Evolutionary conservation across 2,113 vertebrate species (phyloP).

Genomic region (Egretta garzetta): DNA sequence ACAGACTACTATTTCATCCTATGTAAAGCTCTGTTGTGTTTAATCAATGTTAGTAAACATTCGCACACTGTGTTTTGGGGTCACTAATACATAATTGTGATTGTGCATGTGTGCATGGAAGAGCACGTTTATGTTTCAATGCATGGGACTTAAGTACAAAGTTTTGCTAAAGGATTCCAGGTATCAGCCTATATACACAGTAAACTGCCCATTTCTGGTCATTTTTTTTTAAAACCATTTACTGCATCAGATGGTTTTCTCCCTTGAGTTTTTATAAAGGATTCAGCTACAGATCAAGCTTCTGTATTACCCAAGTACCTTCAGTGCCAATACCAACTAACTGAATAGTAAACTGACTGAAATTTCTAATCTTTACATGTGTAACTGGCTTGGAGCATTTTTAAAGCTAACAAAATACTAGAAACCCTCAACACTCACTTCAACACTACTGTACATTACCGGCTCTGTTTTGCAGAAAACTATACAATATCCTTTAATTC

Average conservation of each 20-base stretch:
- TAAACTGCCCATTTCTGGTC: not conserved
- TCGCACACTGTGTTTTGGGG: not conserved
- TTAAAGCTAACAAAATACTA: not conserved
- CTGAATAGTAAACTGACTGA: not conserved
- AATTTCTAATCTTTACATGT: not conserved
- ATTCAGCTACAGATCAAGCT: slow-evolving; percentile 1
- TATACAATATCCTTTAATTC: not conserved
- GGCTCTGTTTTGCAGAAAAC: slow-evolving; percentile 8
- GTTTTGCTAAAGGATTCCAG: not conserved
- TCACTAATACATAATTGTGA: not conserved
- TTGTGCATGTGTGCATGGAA: not conserved
- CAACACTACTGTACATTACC: not conserved
- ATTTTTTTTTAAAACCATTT: not conserved
- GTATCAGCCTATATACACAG: not conserved
- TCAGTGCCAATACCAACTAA: not conserved
- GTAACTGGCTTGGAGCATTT: not conserved
- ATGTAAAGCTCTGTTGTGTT: not conserved
- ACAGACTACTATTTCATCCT: not conserved
- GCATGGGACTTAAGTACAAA: not conserved
- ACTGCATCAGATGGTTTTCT: not conserved
- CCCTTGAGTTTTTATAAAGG: not conserved
- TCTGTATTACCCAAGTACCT: not conserved
- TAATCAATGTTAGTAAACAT: not conserved
- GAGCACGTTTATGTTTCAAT: not conserved
- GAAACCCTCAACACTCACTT: not conserved